Percentiles rank a stretch among this genome's conserved stretches.
Evolutionary conservation across 2,113 vertebrate genomes (phyloP).

Genomic region (Hemicordylus capensis): DNA sequence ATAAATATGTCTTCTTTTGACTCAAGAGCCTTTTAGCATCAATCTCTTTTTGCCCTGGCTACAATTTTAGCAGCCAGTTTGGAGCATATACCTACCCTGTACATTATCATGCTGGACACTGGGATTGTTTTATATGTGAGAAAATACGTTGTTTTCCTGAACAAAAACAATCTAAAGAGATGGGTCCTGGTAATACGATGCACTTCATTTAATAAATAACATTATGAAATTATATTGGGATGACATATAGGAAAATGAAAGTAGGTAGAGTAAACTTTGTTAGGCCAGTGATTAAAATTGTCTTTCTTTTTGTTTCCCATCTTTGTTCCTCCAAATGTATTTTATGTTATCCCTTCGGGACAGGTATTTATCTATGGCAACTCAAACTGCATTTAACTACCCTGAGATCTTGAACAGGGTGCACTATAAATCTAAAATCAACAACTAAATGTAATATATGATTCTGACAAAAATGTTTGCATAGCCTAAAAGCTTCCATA

Average conservation of each 20-base stretch:
- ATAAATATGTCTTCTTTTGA: conserved; percentile 33
- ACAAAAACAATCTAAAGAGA: not conserved
- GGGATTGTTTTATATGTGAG: not conserved
- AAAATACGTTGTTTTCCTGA: not conserved
- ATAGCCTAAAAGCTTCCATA: conserved; percentile 11
- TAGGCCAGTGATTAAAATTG: not conserved
- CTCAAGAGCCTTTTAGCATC: conserved; percentile 27
- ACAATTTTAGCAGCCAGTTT: not conserved
- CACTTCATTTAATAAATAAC: not conserved
- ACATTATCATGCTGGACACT: not conserved
- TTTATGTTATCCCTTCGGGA: not conserved
- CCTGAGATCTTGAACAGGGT: not conserved
- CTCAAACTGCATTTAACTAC: not conserved
- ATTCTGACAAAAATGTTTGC: conserved; percentile 9
- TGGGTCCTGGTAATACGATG: not conserved
- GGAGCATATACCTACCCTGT: not conserved
- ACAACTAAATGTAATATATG: conserved; percentile 16
- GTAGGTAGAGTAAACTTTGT: not conserved
- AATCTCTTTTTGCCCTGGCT: not conserved
- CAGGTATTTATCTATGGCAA: not conserved
- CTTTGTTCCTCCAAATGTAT: not conserved
- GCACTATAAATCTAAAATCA: conserved; percentile 10
- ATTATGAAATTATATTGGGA: not conserved
- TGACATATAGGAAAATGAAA: not conserved
- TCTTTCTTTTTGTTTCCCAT: not conserved